Evolutionary conservation across 2,888 invertebrate species (phyloP), one percentile per base, ranked within the genome.

Genomic region (Lithophane ornitopus): DNA sequence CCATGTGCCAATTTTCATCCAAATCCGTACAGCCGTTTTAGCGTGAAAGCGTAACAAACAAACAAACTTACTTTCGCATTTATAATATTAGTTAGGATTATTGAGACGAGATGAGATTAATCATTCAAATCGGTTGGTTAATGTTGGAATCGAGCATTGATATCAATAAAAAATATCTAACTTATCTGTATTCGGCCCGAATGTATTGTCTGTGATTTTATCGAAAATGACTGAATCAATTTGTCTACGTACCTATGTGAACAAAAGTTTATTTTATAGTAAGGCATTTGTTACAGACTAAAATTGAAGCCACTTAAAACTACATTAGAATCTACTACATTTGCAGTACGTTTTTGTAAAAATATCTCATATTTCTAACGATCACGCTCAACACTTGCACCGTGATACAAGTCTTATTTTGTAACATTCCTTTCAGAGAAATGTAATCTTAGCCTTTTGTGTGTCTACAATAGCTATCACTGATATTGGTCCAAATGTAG

Each of bases 401-500:
- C 54, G 2, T 54, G 3, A 59, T 46, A 75, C 62, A 56, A 73
- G 82, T 85, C 80, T 62, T 86, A 85, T 82, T 72, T 82, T 66
- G 76, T 74, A 80, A 85, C 59, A 71, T 78, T 86, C 85, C 71
- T 80, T 88, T 85, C 79, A 86, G 46, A 82, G 81, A 85, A 87
- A 82, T 85, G 82, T 86, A 88, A 88, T 87, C 88, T 81, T 26
- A 74, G 52, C 28, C 82, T 67, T 70, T 88, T 88, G 88, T 87
- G 69, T 12, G 52, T n/a, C 8, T 49, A 86, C 87, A 87, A 87
- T 88, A 59, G 85, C 26, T 52, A 68, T 70, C 78, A 67, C 63
- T 52, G 72, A 78, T 87, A 87, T 87, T 81, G 88, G 85, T 78
- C 41, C 26, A 63, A 77, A 84, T 76, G 78, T 78, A 69, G 16